A percentile compares a stretch with the other conserved stretches of the same genome.
Evolutionary conservation across 2,888 invertebrate genomes (phyloP).

Genomic region (Galerucella pusilla): DNA sequence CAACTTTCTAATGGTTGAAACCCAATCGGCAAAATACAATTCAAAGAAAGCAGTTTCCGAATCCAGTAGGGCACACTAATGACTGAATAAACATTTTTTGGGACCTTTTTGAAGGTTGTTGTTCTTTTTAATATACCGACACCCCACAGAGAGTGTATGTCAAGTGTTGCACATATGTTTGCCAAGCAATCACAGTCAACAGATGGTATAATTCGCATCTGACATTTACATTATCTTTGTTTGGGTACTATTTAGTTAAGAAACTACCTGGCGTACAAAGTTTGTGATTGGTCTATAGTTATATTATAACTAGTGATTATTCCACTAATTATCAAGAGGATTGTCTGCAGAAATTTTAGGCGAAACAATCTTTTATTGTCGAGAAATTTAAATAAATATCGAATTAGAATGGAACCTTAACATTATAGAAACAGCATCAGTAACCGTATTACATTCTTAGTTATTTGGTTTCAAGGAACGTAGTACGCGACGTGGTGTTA

Average conservation of each 20-base stretch:
- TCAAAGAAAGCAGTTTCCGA: constrained; percentile 29
- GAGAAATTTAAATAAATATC: background rate
- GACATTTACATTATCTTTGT: constrained; percentile 36
- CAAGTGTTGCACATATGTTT: constrained; percentile 64
- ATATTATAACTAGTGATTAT: too few species aligned
- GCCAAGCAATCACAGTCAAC: constrained; percentile 45
- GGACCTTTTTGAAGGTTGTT: constrained; percentile 46
- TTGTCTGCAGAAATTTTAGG: background rate
- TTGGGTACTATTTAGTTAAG: constrained; percentile 2
- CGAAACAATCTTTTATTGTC: background rate
- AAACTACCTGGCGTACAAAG: background rate
- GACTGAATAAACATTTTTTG: constrained; percentile 61
- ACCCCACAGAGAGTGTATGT: constrained; percentile 53
- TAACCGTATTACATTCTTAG: constrained; percentile 33
- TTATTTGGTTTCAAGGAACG: constrained; percentile 51
- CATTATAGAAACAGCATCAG: background rate
- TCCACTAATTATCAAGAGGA: too few species aligned
- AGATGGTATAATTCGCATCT: constrained; percentile 19
- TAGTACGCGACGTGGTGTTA: constrained; percentile 51
- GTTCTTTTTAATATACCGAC: constrained; percentile 46
- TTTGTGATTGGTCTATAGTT: background rate
- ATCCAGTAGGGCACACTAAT: constrained; percentile 58
- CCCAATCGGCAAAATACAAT: background rate
- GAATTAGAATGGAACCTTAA: background rate
- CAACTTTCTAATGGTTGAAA: background rate